phyloP scores from a whole-genome alignment of 2,888 invertebrate genomes.

The Shargacucullia verbasci region DNA sequence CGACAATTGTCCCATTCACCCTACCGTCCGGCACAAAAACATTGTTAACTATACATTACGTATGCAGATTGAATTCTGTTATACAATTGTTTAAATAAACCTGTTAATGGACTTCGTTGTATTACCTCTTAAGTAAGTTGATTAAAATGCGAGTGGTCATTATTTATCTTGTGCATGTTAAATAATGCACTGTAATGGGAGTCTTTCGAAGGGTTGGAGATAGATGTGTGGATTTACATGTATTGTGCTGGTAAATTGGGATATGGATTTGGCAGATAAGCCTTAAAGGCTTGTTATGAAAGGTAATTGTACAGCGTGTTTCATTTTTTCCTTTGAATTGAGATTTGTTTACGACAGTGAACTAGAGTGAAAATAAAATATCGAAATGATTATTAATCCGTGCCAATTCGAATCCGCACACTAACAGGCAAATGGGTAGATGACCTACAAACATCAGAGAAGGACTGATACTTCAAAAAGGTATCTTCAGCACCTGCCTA shows the following conservation, averaged over 20 bases:
- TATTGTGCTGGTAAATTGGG: slow-evolving; percentile 5
- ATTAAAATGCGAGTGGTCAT: slow-evolving; percentile 59
- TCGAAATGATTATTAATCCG: too few species aligned
- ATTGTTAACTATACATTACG: slow-evolving; percentile 74
- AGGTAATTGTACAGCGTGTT: too few species aligned
- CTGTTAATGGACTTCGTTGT: slow-evolving; percentile 54
- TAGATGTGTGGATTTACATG: slow-evolving; percentile 27
- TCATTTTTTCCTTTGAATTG: too few species aligned
- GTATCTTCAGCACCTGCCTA: too few species aligned
- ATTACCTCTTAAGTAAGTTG: slow-evolving; percentile 60
- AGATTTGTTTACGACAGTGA: too few species aligned
- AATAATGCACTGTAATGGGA: slow-evolving; percentile 32
- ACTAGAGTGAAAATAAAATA: too few species aligned
- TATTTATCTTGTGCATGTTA: slow-evolving; percentile 46
- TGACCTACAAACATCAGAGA: too few species aligned
- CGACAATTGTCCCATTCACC: slow-evolving; percentile 71
- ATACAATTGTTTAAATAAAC: slow-evolving; percentile 70
- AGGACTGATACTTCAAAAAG: too few species aligned
- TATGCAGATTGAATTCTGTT: slow-evolving; percentile 82
- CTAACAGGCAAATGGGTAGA: too few species aligned
- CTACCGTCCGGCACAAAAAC: slow-evolving; percentile 73
- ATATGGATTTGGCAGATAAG: neutral
- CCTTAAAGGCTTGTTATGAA: neutral
- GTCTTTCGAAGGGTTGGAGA: slow-evolving; percentile 31
- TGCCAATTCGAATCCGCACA: too few species aligned